A percentile compares a stretch with the other conserved stretches of the same genome.
Evolutionary conservation across 2,888 invertebrate genomes (phyloP).

Genomic region (Mimumesa dahlbomi): DNA sequence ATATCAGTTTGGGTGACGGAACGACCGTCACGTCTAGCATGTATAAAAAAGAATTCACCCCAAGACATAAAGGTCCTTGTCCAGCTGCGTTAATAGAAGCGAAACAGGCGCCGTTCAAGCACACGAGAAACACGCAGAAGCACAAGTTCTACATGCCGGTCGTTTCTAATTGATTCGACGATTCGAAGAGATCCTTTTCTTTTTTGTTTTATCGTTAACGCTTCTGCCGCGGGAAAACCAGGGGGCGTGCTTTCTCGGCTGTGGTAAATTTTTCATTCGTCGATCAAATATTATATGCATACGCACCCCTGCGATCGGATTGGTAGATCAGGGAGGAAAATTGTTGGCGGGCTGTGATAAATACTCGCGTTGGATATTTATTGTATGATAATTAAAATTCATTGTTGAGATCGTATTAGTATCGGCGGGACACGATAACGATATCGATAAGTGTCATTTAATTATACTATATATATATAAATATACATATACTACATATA

Average conservation of each 20-base stretch:
- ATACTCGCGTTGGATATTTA: constrained; percentile 30
- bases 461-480: no score
- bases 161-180: constrained; percentile 79
- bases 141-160: constrained; percentile 91
- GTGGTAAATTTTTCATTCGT: no score
- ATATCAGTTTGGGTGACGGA: constrained; percentile 88
- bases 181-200: background rate
- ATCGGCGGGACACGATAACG: no score
- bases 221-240: no score
- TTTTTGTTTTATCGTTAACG: no score
- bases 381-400: constrained; percentile 9
- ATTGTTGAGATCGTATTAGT: background rate
- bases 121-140: constrained; percentile 91
- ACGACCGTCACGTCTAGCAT: constrained; percentile 83
- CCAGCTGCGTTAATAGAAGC: constrained; percentile 90
- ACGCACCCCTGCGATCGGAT: no score
- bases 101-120: constrained; percentile 89
- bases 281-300: no score
- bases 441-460: background rate
- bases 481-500: no score
- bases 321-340: no score
- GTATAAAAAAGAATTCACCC: constrained; percentile 90
- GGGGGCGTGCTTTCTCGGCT: no score
- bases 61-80: constrained; percentile 88
- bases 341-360: constrained; percentile 45